phyloP scores from a whole-genome alignment of 2,797 vertebrate genomes.

The Acanthis flammea region DNA sequence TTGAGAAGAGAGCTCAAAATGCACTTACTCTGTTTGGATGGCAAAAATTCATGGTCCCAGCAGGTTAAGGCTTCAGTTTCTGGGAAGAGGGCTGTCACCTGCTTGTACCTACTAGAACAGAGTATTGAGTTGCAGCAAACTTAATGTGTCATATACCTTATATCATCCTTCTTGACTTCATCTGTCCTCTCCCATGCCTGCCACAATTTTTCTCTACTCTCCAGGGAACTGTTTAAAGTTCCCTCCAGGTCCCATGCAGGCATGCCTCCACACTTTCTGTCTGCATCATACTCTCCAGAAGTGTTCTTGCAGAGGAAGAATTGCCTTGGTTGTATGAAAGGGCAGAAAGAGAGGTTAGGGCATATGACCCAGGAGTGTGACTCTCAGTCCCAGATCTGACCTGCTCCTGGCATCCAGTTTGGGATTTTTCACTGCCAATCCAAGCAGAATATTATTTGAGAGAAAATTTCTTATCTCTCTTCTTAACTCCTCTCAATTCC shows the following conservation, averaged over 20 bases:
- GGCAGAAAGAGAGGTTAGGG: background rate
- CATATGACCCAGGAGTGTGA: background rate
- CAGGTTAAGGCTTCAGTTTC: background rate
- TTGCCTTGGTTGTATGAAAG: background rate
- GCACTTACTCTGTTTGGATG: background rate
- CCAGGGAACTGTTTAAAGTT: background rate
- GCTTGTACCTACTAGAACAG: background rate
- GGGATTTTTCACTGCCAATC: background rate
- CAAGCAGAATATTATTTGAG: background rate
- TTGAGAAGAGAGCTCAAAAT: background rate
- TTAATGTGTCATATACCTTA: background rate
- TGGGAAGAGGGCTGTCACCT: background rate
- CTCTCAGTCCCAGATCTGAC: background rate
- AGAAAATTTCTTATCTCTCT: background rate
- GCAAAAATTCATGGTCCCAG: background rate
- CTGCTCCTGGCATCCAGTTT: background rate
- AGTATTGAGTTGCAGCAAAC: background rate
- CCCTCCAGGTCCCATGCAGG: background rate
- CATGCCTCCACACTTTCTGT: background rate
- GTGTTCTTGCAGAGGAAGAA: background rate
- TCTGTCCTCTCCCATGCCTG: background rate
- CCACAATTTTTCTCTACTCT: background rate
- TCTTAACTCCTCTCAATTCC: background rate
- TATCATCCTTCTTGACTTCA: background rate
- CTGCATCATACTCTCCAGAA: background rate